Evolutionary conservation across 2,888 invertebrate genomes (phyloP).

Genomic region (Hedya salicella): DNA sequence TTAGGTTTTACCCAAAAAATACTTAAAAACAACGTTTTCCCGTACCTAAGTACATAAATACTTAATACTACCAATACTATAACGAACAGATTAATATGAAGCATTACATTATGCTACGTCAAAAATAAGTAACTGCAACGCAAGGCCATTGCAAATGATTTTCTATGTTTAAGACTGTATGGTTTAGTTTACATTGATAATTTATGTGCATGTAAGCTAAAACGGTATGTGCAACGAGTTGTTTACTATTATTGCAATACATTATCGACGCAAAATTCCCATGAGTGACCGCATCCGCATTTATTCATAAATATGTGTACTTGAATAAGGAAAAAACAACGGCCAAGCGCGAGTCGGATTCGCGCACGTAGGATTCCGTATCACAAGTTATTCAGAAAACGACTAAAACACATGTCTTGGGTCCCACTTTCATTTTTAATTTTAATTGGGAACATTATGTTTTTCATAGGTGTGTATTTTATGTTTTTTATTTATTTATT

Average conservation of each 20-base stretch:
- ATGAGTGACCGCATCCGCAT: conserved; percentile 29
- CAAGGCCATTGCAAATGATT: neutral
- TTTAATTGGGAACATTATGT: no score
- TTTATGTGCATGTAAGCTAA: neutral
- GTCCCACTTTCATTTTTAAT: no score
- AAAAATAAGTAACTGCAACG: neutral
- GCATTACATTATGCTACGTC: neutral
- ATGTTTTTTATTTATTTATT: no score
- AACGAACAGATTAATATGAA: conserved; percentile 20
- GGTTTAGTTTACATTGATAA: neutral
- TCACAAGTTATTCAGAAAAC: no score
- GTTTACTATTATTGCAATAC: conserved; percentile 27
- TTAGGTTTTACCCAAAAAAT: conserved; percentile 17
- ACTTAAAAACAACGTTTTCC: conserved; percentile 10
- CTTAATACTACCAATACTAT: neutral
- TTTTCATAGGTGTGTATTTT: no score
- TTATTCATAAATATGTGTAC: conserved; percentile 8
- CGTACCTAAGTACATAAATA: neutral
- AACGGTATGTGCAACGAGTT: conserved; percentile 3
- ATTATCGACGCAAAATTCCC: conserved; percentile 36
- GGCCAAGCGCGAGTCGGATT: no score
- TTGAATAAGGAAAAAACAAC: no score
- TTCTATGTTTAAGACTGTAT: neutral
- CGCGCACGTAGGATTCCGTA: no score
- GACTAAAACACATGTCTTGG: no score